Evolutionary conservation across 1,140 invertebrate genomes (phyloP).

Genomic region (Drosophila pseudoananassae): DNA sequence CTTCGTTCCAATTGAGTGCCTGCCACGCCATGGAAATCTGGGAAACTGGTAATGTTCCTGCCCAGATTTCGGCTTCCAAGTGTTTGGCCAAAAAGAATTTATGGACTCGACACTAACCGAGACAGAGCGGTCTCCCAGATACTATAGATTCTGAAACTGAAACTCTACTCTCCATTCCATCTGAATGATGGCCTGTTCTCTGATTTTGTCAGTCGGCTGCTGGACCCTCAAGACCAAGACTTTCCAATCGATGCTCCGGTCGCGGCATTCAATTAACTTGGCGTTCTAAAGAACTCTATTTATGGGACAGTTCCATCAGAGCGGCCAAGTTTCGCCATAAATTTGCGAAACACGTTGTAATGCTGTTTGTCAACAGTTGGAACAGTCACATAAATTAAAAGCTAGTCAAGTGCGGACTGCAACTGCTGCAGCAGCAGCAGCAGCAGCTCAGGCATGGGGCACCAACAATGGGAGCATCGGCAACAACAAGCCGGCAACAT

Average conservation of each 20-base stretch:
- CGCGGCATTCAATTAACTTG: slow-evolving; percentile 47
- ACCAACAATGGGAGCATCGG: slow-evolving; percentile 35
- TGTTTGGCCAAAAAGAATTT: slow-evolving; percentile 37
- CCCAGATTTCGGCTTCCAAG: slow-evolving; percentile 36
- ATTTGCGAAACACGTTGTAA: slow-evolving; percentile 79
- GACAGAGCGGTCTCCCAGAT: background rate
- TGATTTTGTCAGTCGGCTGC: background rate
- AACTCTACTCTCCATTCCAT: background rate
- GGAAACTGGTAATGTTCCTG: slow-evolving; percentile 22
- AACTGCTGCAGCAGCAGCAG: slow-evolving; percentile 42
- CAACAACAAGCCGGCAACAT: slow-evolving; percentile 63
- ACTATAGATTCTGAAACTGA: background rate
- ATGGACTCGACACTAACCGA: slow-evolving; percentile 10
- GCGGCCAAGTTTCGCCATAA: slow-evolving; percentile 68
- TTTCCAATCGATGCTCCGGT: slow-evolving; percentile 28
- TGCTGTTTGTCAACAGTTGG: slow-evolving; percentile 81
- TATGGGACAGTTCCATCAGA: slow-evolving; percentile 71
- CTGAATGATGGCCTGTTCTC: background rate
- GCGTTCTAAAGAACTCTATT: slow-evolving; percentile 59
- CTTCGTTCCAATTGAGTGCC: slow-evolving; percentile 80
- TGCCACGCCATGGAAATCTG: slow-evolving; percentile 67
- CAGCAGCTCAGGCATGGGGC: slow-evolving; percentile 17
- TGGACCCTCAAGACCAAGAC: background rate
- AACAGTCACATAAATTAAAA: slow-evolving; percentile 80
- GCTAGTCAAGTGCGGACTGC: slow-evolving; percentile 74